A percentile compares a stretch with the other conserved stretches of the same genome.
phyloP scores from a whole-genome alignment of 2,797 vertebrate genomes.

The Sitta carolinensis region DNA sequence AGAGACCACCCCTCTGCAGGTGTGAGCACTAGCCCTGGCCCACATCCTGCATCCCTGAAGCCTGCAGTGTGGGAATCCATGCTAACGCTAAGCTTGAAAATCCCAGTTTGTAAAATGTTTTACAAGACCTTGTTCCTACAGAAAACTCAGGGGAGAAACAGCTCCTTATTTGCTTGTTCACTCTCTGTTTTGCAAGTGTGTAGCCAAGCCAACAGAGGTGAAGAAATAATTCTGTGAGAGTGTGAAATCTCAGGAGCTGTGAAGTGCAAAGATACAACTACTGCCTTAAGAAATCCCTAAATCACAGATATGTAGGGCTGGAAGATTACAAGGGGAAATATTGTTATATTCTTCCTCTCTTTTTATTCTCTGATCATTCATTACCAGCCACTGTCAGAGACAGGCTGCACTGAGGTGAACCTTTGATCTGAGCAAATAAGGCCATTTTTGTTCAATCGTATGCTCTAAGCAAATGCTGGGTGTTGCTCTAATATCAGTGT shows the following conservation, averaged over 20 bases:
- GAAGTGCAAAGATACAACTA: neutral
- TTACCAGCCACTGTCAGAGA: neutral
- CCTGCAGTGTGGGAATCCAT: fast-evolving
- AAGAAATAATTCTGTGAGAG: neutral
- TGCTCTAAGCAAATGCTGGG: neutral
- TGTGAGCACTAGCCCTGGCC: neutral
- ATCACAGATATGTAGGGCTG: neutral
- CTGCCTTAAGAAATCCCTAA: neutral
- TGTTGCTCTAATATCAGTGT: neutral
- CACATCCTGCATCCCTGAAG: neutral
- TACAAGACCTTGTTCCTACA: neutral
- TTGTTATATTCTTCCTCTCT: neutral
- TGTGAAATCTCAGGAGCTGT: neutral
- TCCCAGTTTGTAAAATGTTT: neutral
- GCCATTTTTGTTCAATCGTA: neutral
- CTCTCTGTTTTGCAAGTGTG: neutral
- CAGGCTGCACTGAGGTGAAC: neutral
- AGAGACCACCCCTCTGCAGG: neutral
- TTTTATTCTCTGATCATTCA: neutral
- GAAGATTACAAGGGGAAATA: neutral
- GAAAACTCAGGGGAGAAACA: neutral
- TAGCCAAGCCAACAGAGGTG: neutral
- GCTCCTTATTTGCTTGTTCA: neutral
- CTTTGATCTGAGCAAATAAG: neutral
- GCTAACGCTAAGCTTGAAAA: neutral